A percentile compares a stretch with the other conserved stretches of the same genome.
phyloP scores from a whole-genome alignment of 2,888 invertebrate genomes.

The Thyatira batis region DNA sequence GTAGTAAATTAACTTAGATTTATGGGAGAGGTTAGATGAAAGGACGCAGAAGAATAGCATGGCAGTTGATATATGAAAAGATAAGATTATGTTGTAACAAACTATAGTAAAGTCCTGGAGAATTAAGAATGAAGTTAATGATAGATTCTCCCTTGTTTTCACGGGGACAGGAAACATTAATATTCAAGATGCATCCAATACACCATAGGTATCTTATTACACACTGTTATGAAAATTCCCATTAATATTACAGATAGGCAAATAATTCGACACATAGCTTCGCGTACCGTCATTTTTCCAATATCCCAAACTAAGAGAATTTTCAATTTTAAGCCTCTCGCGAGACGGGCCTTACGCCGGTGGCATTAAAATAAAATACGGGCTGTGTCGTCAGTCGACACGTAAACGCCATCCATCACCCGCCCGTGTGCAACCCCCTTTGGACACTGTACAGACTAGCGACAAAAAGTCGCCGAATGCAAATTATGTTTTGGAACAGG shows the following conservation, averaged over 20 bases:
- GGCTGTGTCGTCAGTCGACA: slow-evolving; percentile 69
- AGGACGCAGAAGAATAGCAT: too few relatives aligned
- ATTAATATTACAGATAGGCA: slow-evolving; percentile 5
- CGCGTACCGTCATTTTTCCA: slow-evolving; percentile 45
- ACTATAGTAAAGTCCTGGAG: too few relatives aligned
- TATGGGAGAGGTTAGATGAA: too few relatives aligned
- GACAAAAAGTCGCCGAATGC: slow-evolving; percentile 29
- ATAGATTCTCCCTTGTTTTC: not conserved
- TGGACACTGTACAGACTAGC: slow-evolving; percentile 42
- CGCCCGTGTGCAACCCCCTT: slow-evolving; percentile 52
- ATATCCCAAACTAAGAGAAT: slow-evolving; percentile 66
- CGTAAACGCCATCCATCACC: slow-evolving; percentile 78
- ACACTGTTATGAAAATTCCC: not conserved
- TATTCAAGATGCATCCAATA: not conserved
- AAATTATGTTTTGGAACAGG: slow-evolving; percentile 19
- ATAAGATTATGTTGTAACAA: too few relatives aligned
- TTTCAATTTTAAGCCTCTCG: slow-evolving; percentile 78
- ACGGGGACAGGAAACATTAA: not conserved
- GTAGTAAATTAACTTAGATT: too few relatives aligned
- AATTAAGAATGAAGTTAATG: too few relatives aligned
- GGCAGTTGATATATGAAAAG: too few relatives aligned
- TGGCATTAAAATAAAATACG: slow-evolving; percentile 78
- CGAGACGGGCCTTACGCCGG: slow-evolving; percentile 52
- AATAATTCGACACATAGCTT: slow-evolving; percentile 21
- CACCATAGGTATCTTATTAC: not conserved